phyloP scores from a whole-genome alignment of 2,113 vertebrate genomes.

The Greenwoodochromis staneri region DNA sequence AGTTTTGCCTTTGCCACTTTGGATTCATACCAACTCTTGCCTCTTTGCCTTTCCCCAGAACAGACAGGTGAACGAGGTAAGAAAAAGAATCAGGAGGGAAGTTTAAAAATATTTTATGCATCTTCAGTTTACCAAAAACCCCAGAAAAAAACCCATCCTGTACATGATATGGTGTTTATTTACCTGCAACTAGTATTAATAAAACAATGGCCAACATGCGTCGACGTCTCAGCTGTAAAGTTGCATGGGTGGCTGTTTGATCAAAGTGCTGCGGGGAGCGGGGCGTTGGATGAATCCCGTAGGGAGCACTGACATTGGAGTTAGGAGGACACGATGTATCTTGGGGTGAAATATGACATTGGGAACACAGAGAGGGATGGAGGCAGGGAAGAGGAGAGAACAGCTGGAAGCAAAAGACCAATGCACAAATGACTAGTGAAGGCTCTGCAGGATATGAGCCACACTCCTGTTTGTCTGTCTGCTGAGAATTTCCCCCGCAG shows the following conservation, averaged over 20 bases:
- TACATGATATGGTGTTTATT: background rate
- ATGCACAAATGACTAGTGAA: conserved; percentile 47
- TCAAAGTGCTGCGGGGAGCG: background rate
- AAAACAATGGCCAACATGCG: background rate
- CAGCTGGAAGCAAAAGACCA: conserved; percentile 38
- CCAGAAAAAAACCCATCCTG: background rate
- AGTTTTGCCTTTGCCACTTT: background rate
- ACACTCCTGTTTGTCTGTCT: conserved; percentile 1
- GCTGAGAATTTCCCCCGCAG: conserved; percentile 11
- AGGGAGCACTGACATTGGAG: conserved; percentile 41
- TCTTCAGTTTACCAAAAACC: background rate
- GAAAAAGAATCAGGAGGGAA: background rate
- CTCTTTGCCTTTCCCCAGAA: background rate
- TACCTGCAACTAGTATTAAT: background rate
- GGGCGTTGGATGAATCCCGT: background rate
- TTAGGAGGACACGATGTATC: conserved; percentile 38
- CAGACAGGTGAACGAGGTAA: background rate
- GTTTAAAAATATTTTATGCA: background rate
- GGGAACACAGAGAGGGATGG: background rate
- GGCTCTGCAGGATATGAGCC: conserved; percentile 38
- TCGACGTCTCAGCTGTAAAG: conserved; percentile 9
- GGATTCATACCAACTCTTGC: background rate
- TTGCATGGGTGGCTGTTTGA: background rate
- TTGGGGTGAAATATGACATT: conserved; percentile 56
- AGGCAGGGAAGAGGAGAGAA: conserved; percentile 16